Base-by-base conservation (phyloP, 92 coral and sea anemone species). In the Epizoanthus ramosus region DNA sequence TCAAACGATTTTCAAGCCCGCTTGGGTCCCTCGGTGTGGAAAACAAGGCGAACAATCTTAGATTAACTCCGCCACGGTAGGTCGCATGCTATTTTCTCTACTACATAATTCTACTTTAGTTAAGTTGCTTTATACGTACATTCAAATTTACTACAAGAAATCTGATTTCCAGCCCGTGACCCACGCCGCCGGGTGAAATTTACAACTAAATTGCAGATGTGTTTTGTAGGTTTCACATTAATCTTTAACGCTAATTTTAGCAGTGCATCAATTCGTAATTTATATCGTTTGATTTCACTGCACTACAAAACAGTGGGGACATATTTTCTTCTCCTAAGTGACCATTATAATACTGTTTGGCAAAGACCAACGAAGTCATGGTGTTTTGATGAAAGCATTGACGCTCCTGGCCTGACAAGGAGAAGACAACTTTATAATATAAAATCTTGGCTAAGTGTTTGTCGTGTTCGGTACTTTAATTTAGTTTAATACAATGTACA, bases 11-110 rank as follows among this genome's bases (percentile, higher is more conserved):
- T 52, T 89, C 92, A 4, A 89, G 89, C 59, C 92, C 92, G 37
- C 75, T 87, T 21, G 88, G 88, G 8, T 84, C 91, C 17, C 79
- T 88, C 79, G 66, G 6, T 21, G 90, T 93, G 92, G 89, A 94
- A 9, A 35, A 64, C 31, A 91, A 90, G 80, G 85, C 96, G 5
- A 94, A 86, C 68, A 98, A 95, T 68, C 83, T 76, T 50, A 94
- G 98, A 50, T 67, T 94, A 39, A 75, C 97, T 69, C 41, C 59
- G 23, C 70, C 57, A 69, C 82, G 82, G 82, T 77, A 77, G 71
- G 82, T 77, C 14, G 21, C 60, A 17, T 50, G 61, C 57, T 45
- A 16, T 21, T 19, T 24, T 57, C 19, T 58, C 5, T 3, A 3
- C 57, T 21, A 74, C 4, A 5, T 47, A 74, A 74, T 74, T 54